Conservation (phyloP, 2,888 invertebrate species). For the Lissonota sp. region DNA sequence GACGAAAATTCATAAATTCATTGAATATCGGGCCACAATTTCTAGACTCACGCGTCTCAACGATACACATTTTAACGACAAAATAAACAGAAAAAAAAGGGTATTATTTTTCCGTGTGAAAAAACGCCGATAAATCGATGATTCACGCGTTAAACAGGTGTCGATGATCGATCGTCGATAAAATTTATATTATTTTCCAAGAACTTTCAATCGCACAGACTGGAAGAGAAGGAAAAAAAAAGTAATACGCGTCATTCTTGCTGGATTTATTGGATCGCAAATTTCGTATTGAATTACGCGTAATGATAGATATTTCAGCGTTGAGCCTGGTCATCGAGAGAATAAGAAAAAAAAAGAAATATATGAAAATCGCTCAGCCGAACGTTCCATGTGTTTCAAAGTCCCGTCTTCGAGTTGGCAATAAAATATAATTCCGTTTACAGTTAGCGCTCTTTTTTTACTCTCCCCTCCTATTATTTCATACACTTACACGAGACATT, state of each 20-base stretch:
- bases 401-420: constrained; percentile 67
- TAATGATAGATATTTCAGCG: constrained; percentile 40
- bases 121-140: constrained; percentile 17
- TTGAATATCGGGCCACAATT: too few species aligned
- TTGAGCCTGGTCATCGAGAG: not conserved
- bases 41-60: constrained; percentile 1
- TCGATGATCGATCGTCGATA: constrained; percentile 42
- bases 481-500: constrained; percentile 1
- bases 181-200: constrained; percentile 32
- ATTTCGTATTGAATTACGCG: constrained; percentile 45
- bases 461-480: constrained; percentile 44
- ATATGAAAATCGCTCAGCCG: constrained; percentile 56
- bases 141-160: constrained; percentile 45
- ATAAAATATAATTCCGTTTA: constrained; percentile 68
- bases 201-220: constrained; percentile 1
- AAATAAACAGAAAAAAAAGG: constrained; percentile 1
- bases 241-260: constrained; percentile 7
- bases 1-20: not conserved
- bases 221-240: not conserved
- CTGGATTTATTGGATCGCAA: constrained; percentile 34
- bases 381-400: constrained; percentile 63
- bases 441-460: constrained; percentile 63
- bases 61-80: not conserved
- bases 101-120: not conserved
- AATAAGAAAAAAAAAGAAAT: constrained; percentile 22